Evolutionary conservation across 2,888 invertebrate species (phyloP).

Genomic region (Apamea epomidion): DNA sequence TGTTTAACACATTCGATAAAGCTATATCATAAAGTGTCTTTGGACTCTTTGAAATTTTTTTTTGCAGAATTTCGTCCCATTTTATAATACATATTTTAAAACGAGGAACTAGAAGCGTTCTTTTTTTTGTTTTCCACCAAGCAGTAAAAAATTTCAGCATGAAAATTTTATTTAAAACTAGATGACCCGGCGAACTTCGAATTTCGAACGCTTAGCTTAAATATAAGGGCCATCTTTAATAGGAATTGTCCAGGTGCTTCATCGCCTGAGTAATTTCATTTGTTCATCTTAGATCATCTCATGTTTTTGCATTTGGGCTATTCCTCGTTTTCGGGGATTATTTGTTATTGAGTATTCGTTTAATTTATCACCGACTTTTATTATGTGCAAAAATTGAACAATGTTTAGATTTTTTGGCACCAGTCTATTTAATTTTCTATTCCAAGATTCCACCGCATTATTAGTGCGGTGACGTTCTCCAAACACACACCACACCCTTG

Average conservation of each 20-base stretch:
- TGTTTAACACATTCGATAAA: conserved; percentile 6
- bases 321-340: too few relatives aligned
- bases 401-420: neutral
- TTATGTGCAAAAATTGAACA: conserved; percentile 1
- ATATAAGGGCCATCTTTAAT: neutral
- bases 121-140: conserved; percentile 7
- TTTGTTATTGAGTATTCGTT: neutral
- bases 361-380: neutral
- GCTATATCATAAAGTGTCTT: conserved; percentile 10
- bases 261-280: neutral
- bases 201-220: conserved; percentile 5
- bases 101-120: neutral
- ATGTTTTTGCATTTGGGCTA: too few relatives aligned
- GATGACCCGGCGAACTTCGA: neutral
- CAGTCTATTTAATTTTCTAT: conserved; percentile 22
- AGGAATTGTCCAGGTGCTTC: neutral
- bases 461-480: conserved; percentile 4
- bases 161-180: conserved; percentile 3
- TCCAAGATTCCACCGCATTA: conserved; percentile 18
- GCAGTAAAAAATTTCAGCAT: conserved; percentile 12
- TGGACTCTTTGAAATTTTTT: neutral
- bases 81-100: neutral
- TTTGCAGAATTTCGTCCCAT: neutral
- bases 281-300: neutral
- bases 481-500: conserved; percentile 2